These are phyloP conservation scores for Brachyhypopomus occidentalis DNA, from an alignment of 2,113 vertebrate genomes.

Conservation along the genomic window DNA sequence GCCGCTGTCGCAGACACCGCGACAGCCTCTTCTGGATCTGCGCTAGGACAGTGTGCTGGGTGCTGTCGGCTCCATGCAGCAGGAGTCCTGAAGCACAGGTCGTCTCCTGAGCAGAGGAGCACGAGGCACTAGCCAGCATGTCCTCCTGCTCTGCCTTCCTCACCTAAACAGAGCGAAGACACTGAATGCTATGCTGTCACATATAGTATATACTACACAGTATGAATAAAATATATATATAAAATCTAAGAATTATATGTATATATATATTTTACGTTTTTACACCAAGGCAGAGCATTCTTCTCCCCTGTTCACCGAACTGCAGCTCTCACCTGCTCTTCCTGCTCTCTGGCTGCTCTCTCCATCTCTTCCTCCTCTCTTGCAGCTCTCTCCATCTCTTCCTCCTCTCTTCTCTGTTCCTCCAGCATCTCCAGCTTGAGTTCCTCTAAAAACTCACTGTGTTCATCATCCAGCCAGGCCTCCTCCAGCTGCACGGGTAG, in stretches of 20 bases:
- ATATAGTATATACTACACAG: not conserved
- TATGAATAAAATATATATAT: too few species aligned
- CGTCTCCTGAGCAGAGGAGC: conserved; percentile 83
- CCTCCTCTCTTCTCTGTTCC: conserved; percentile 87
- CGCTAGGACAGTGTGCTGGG: conserved; percentile 81
- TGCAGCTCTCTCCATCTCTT: conserved; percentile 80
- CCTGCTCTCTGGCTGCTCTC: conserved; percentile 79
- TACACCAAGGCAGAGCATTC: too few species aligned
- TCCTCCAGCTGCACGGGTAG: conserved; percentile 84
- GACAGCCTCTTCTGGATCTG: conserved; percentile 78
- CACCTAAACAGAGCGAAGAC: conserved; percentile 63
- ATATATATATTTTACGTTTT: too few species aligned
- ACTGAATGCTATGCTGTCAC: conserved; percentile 2
- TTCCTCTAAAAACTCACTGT: conserved; percentile 95
- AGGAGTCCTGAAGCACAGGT: conserved; percentile 62
- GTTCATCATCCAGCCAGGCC: conserved; percentile 96
- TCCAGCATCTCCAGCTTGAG: conserved; percentile 94
- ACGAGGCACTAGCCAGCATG: conserved; percentile 83
- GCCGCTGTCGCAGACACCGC: conserved; percentile 75
- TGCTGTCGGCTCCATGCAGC: conserved; percentile 78
- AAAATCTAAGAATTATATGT: not conserved
- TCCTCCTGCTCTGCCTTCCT: conserved; percentile 86
- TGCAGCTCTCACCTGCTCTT: conserved; percentile 68
- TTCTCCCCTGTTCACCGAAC: not conserved
- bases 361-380: conserved; percentile 78